Evolutionary conservation across 2,113 vertebrate genomes (phyloP), one percentile per base, ranked within the genome.

Genomic region (Leptodactylus fuscus): DNA sequence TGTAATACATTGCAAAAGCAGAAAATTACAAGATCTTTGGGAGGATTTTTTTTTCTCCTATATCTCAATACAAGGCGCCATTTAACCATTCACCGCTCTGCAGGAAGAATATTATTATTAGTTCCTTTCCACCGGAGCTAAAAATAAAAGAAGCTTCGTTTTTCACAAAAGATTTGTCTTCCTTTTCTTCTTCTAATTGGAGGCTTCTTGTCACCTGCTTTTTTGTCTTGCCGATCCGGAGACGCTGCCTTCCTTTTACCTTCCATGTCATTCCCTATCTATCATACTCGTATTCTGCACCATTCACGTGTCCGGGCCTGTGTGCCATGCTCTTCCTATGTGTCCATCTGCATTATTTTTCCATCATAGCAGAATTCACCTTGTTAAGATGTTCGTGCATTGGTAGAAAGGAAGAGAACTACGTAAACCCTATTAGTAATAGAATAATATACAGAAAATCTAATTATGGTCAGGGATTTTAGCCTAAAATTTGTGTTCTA

Each of bases 71-170:
- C n/a, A 69, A 49, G 32, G 9, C 16, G 22, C 65, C 10, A n/a
- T 70, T 79, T 84, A 84, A 77, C 41, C 53, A 34, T 76, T 79
- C 74, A 27, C 5, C 36, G 36, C 15, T 24, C n/a, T 60, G 27
- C 75, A 29, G 62, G 44, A 70, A 71, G 27, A 48, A 60, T 78
- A 78, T 70, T 85, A 53, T 85, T 69, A 85, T 85, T 53, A 71
- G 74, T 78, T 55, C 29, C 62, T 79, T 79, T 51, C 34, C 62
- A 20, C 41, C n/a, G 48, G 49, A 55, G 32, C 83, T 85, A 71
- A 80, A 85, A 85, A 85, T 85, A 85, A 46, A 77, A 13, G 49
- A 32, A 60, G 36, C 13, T 20, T 7, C 16, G 5, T 80, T 85
- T 48, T 29, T 71, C 18, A 85, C 75, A 80, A 80, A 80, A 55